Percentiles rank a stretch among this genome's conserved stretches.
Evolutionary conservation across 1,140 invertebrate genomes (phyloP).

Genomic region (Drosophila obscura): DNA sequence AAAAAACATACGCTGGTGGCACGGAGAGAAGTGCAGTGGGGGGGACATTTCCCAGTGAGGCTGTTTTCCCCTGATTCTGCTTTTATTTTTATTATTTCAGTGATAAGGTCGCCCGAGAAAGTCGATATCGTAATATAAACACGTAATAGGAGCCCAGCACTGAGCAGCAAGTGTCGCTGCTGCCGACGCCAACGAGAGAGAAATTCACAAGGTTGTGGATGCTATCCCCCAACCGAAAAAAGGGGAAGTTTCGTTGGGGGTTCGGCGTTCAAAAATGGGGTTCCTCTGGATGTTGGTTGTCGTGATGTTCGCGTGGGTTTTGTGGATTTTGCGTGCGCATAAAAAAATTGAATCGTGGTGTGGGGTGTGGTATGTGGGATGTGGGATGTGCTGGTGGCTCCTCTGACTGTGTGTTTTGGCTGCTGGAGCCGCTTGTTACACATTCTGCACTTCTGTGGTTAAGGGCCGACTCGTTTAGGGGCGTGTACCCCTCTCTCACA

Average conservation of each 20-base stretch:
- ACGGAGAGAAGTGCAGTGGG: neutral
- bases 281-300: constrained; percentile 14
- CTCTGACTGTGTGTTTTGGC: constrained; percentile 41
- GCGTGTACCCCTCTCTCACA: constrained; percentile 53
- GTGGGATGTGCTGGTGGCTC: constrained; percentile 32
- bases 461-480: constrained; percentile 71
- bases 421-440: constrained; percentile 64
- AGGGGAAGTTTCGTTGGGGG: constrained; percentile 4
- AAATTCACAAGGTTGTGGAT: constrained; percentile 41
- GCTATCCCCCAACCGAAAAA: constrained; percentile 43
- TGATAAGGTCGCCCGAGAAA: constrained; percentile 66
- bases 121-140: constrained; percentile 83
- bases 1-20: constrained; percentile 1
- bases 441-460: constrained; percentile 73
- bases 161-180: constrained; percentile 27
- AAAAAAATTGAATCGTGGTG: constrained; percentile 43
- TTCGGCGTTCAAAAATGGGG: constrained; percentile 13
- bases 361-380: constrained; percentile 3
- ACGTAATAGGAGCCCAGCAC: constrained; percentile 74
- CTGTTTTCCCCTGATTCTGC: neutral
- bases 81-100: constrained; percentile 22
- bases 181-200: constrained; percentile 22
- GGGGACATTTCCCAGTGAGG: neutral
- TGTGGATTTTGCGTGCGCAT: constrained; percentile 66
- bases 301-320: constrained; percentile 62